Base-by-base conservation (phyloP, 64 coral and sea anemone genomes). In the Stichodactyla mertensii region DNA sequence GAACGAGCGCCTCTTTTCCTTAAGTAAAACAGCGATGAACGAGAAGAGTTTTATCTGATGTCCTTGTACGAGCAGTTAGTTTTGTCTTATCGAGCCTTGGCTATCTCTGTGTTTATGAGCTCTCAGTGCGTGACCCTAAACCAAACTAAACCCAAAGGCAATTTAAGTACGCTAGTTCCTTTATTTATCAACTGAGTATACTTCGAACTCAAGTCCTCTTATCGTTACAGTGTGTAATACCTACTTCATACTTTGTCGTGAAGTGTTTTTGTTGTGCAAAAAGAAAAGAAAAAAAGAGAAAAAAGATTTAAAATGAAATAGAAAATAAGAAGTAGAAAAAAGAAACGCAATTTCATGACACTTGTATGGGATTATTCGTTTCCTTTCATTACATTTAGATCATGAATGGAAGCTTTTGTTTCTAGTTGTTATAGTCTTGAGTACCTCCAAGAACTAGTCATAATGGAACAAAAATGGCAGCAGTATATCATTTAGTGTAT, bases 391-490 rank as follows among this genome's bases (percentile, higher is more conserved):
- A 28, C 53, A 81, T 74, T 74, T 74, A 27, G 69, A 27, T 74
- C 24, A 13, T 81, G 78, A 81, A 81, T 55, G 19, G 10, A 81
- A 22, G 36, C 78, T 54, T 81, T 81, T 81, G 78, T 81, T 55
- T 8, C 53, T 55, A 81, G 8, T 81, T 81, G 78, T 81, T 52
- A 55, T 81, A 52, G 51, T 53, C 52, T 81, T 81, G 53, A 81
- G 78, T 81, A 81, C 78, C 14, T 81, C 52, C 51, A 81, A 81
- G 53, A 81, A 81, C 51, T 20, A 81, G 51, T 81, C 78, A 81
- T 81, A 81, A 81, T 74, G 69, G 27, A 74, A n/a, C 9, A 31
- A 74, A 27, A 74, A 14, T 27, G 26, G 69, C 69, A 74, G 24
- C 26, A 74, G 23, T 74, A 31, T 74, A 74, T 74, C 66, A 74